Evolutionary conservation across 2,797 vertebrate species (phyloP), one percentile per base, ranked within the genome.

Genomic region (Pitangus sulphuratus): DNA sequence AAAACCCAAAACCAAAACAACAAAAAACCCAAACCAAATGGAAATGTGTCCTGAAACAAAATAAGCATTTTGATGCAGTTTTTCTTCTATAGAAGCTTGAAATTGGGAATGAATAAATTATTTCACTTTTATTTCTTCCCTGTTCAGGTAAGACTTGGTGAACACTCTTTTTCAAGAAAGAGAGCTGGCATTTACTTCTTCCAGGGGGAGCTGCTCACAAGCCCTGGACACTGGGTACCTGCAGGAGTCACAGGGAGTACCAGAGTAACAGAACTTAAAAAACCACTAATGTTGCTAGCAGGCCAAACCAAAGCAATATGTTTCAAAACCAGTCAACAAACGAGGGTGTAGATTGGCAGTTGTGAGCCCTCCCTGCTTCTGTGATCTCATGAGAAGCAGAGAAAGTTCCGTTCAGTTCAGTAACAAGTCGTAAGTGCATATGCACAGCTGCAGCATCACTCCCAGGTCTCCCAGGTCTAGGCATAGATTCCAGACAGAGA

Each of bases 391-490:
- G 44, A 66, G 58, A 86, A 37, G 33, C 33, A 16, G 3, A 84
- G 64, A 56, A 79, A 66, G 39, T 51, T 75, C 72, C 54, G 1
- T 24, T 20, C 18, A 13, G 20, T 35, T 60, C 68, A 21, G 21
- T 50, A 20, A n/a, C 8, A 2, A 3, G 30, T 30, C 0, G 0
- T 21, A 69, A 75, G 2, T 45, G 24, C 2, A 4, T 8, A 70
- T 57, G 33, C 40, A 31, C 60, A 45, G 75, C 47, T 83, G 64
- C 64, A 84, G 14, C 79, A 31, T 7, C 30, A 4, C 53, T 72
- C 51, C 12, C 20, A 37, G 26, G 28, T 25, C 53, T 66, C 26
- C 51, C n/a, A 47, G 35, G 21, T 21, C 40, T 57, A 79, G 60
- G 40, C 40, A 40, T 1, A 64, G 77, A 75, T 69, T 17, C 50